These are phyloP conservation scores for Sarcophaga bullata DNA, from an alignment of 1,140 invertebrate species.

Conservation along the genomic window DNA sequence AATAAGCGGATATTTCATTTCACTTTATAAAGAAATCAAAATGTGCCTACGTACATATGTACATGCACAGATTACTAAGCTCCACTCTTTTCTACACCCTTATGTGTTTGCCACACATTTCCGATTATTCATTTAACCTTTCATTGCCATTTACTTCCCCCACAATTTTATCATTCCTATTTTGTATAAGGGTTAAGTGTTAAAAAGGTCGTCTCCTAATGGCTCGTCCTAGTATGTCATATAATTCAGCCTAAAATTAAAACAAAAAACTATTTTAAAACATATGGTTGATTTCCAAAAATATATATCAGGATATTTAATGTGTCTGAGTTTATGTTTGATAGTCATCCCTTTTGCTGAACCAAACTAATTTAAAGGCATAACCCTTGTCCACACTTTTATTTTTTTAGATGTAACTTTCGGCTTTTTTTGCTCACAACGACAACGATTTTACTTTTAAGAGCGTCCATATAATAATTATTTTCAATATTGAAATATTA, in stretches of 20 bases:
- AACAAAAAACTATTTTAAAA: not conserved
- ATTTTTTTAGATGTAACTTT: not conserved
- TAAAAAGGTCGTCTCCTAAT: slow-evolving; percentile 6
- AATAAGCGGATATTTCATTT: too few species aligned
- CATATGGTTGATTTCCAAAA: slow-evolving; percentile 9
- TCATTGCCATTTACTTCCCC: not conserved
- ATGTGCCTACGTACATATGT: not conserved
- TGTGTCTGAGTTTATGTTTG: not conserved
- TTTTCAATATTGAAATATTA: not conserved
- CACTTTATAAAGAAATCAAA: too few species aligned
- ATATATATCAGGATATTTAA: slow-evolving; percentile 1
- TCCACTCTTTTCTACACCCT: not conserved
- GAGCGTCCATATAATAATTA: not conserved
- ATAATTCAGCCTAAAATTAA: not conserved
- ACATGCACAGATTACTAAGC: not conserved
- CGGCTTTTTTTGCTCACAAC: not conserved
- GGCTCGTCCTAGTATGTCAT: not conserved
- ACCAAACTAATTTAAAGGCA: not conserved
- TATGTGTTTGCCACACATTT: not conserved
- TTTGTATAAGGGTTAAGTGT: slow-evolving; percentile 4
- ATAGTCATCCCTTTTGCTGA: slow-evolving; percentile 10
- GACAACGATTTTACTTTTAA: not conserved
- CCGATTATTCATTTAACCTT: not conserved
- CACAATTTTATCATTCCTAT: not conserved
- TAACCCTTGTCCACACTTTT: not conserved